Conservation (phyloP, 2,113 vertebrate species). For the Orthonyx spaldingii region DNA sequence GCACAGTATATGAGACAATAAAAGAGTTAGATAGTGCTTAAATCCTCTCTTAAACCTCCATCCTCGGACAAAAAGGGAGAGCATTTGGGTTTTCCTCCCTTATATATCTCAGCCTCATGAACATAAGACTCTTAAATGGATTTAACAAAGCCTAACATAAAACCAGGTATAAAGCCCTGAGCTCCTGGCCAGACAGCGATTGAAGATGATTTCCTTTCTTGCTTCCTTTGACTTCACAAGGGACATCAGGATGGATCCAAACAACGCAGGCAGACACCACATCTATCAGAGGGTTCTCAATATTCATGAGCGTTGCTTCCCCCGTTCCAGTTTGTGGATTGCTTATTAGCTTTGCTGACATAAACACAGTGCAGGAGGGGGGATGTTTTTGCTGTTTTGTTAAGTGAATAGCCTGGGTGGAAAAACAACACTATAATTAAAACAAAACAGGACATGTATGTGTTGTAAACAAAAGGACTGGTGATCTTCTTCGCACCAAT, state of each 20-base stretch:
- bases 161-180: not conserved
- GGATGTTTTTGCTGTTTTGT: not conserved
- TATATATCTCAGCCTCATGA: not conserved
- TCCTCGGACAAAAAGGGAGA: not conserved
- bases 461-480: slow-evolving; percentile 58
- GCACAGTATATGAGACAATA: not conserved
- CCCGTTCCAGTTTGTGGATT: not conserved
- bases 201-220: not conserved
- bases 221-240: slow-evolving; percentile 4
- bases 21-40: not conserved
- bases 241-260: not conserved
- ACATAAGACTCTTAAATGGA: slow-evolving; percentile 11
- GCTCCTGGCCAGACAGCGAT: not conserved
- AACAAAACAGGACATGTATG: slow-evolving; percentile 47
- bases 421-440: slow-evolving; percentile 57
- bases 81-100: not conserved
- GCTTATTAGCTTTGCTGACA: slow-evolving; percentile 46
- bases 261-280: not conserved
- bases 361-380: not conserved
- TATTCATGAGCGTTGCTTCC: slow-evolving; percentile 31
- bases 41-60: slow-evolving; percentile 6
- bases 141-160: slow-evolving; percentile 22
- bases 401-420: slow-evolving; percentile 38
- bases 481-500: slow-evolving; percentile 26
- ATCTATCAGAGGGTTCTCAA: not conserved